Evolutionary conservation across 2,888 invertebrate species (phyloP), one percentile per base, ranked within the genome.

Genomic region (Mythimna impura): DNA sequence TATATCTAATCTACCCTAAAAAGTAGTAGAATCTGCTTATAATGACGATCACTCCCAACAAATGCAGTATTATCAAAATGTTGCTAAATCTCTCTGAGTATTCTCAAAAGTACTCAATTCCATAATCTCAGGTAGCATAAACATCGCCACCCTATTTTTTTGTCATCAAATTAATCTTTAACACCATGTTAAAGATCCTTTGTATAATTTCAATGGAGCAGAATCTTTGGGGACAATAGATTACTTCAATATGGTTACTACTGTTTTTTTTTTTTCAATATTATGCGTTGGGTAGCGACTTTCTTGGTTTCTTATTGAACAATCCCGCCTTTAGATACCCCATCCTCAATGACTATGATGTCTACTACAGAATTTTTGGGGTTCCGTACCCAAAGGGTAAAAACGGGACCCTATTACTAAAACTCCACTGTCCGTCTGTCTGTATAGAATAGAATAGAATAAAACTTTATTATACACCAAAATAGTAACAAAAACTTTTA

Each of bases 111-210:
- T 54, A 78, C 74, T 74, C 78, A 79, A 74, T 74, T 71, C 22
- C 2, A 30, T 30, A 54, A 78, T 78, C 74, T 71, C 74, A 74
- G 74, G 74, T 79, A 78, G 79, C 36, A 12, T 40, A 71, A 54
- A 60, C 79, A 74, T 43, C 3, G n/a, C 8, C 60, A 25, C 52
- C 72, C 79, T 3, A 36, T 10, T 54, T 74, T 73, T 74, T 74
- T 78, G 72, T 30, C 25, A 47, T 12, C 72, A 54, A 30, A 74
- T 74, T 74, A 71, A 74, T 74, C 72, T 71, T 74, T 71, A 79
- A 71, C 72, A 36, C 57, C 22, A 14, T 22, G 20, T 73, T 77
- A 14, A 57, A 68, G 7, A 50, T 0, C 60, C 22, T 60, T 79
- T 79, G 72, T 74, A 1, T 20, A 3, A 61, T 36, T 47, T 78